These are phyloP conservation scores for Anthopleura xanthogrammica DNA, from an alignment of 92 coral and sea anemone species.

Conservation along the genomic window DNA sequence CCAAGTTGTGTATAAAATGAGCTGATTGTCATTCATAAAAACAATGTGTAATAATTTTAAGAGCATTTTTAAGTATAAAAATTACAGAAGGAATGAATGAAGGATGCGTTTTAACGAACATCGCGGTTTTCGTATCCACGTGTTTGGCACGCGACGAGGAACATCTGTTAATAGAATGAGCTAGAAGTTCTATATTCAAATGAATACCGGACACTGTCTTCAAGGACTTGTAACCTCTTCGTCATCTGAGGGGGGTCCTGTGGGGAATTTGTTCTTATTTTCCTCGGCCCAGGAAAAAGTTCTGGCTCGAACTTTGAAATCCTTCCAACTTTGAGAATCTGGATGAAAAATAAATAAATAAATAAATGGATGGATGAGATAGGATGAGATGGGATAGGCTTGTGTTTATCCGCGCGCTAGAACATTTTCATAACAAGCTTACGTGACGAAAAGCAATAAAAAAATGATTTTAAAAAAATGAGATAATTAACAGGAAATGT, in stretches of 20 bases:
- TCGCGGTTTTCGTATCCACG: neutral
- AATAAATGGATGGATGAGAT: neutral
- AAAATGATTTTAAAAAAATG: no score
- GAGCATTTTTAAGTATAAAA: neutral
- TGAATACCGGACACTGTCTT: constrained; percentile 4
- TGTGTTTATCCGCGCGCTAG: no score
- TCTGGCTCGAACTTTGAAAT: constrained; percentile 72
- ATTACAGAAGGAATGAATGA: neutral
- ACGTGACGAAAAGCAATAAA: no score
- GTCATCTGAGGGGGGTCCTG: constrained; percentile 70
- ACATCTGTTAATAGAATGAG: constrained; percentile 2
- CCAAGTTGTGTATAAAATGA: neutral
- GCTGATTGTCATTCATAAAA: neutral
- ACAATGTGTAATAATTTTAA: neutral
- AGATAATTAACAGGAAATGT: no score
- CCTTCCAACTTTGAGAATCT: constrained; percentile 74
- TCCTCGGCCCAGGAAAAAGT: constrained; percentile 83
- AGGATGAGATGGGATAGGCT: neutral
- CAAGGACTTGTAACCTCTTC: constrained; percentile 47
- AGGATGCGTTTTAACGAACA: neutral
- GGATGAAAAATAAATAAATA: neutral
- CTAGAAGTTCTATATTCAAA: neutral
- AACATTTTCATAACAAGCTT: no score
- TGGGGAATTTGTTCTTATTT: constrained; percentile 74
- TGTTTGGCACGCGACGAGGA: neutral